A percentile compares a stretch with the other conserved stretches of the same genome.
Conservation (phyloP, 2,888 invertebrate genomes). For the Sminthurinus aureus region DNA sequence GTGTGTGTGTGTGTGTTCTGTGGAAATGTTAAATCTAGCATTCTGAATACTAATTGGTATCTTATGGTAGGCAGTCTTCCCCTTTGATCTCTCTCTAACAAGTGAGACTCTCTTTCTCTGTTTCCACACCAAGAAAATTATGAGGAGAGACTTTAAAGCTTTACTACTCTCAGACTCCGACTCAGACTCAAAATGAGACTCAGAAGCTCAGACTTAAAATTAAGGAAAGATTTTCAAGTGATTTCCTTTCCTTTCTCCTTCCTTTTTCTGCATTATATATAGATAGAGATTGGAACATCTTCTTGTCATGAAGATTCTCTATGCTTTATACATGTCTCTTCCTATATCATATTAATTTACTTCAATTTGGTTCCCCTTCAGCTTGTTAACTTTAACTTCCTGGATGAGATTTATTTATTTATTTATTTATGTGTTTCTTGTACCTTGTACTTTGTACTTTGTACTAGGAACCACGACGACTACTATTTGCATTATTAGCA, state of each 20-base stretch:
- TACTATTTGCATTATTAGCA: no score
- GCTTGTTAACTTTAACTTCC: no score
- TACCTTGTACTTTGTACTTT: no score
- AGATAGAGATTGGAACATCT: no score
- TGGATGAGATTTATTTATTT: no score
- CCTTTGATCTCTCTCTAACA: not conserved
- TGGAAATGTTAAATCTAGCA: not conserved
- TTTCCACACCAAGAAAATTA: not conserved
- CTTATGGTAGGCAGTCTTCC: not conserved
- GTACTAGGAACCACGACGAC: no score
- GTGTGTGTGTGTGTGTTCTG: not conserved
- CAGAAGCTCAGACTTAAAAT: not conserved
- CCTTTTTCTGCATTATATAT: not conserved
- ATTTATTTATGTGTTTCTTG: no score
- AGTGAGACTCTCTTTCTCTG: not conserved
- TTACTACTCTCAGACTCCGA: not conserved
- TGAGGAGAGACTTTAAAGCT: slow-evolving; percentile 24
- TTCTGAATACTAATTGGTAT: slow-evolving; percentile 1
- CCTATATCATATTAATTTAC: no score
- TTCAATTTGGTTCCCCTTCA: no score
- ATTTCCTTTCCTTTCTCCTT: not conserved
- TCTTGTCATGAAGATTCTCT: no score
- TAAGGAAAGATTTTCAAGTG: slow-evolving; percentile 1
- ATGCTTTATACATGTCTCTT: no score
- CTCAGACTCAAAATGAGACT: no score